These are phyloP conservation scores for Plecotus auritus DNA, from an alignment of 2,113 vertebrate species.

Conservation along the genomic window DNA sequence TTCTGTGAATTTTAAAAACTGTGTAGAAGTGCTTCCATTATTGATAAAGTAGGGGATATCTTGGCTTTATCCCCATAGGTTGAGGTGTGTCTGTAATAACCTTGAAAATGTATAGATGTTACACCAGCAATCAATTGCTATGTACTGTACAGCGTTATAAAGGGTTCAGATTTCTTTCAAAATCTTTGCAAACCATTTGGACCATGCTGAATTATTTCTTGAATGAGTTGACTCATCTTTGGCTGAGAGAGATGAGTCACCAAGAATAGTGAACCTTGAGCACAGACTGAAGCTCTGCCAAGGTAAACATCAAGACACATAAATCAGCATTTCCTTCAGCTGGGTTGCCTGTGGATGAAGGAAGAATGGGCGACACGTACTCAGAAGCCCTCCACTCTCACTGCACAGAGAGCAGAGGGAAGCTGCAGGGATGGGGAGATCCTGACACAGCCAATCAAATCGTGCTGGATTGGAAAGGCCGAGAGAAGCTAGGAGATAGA, in stretches of 20 bases:
- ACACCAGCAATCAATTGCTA: background rate
- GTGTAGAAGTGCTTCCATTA: background rate
- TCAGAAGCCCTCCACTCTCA: background rate
- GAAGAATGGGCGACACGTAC: background rate
- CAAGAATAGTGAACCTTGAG: background rate
- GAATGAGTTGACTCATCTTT: slow-evolving; percentile 65
- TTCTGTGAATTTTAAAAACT: background rate
- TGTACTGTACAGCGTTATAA: background rate
- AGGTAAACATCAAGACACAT: slow-evolving; percentile 5
- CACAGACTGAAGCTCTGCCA: slow-evolving; percentile 11
- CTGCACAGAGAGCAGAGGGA: background rate
- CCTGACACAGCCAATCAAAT: slow-evolving; percentile 44
- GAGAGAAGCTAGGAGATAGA: slow-evolving; percentile 62
- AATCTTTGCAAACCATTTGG: slow-evolving; percentile 14
- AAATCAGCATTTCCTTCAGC: slow-evolving; percentile 2
- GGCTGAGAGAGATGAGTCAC: slow-evolving; percentile 58
- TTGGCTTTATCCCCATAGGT: background rate
- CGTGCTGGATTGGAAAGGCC: slow-evolving; percentile 24
- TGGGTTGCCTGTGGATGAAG: background rate
- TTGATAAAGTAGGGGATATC: background rate
- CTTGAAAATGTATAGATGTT: background rate
- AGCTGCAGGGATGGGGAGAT: background rate
- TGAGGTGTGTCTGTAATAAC: background rate
- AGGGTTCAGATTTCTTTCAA: slow-evolving; percentile 10
- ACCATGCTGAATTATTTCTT: slow-evolving; percentile 40